Evolutionary conservation across 2,113 vertebrate genomes (phyloP).

Genomic region (Phrynosoma platyrhinos): DNA sequence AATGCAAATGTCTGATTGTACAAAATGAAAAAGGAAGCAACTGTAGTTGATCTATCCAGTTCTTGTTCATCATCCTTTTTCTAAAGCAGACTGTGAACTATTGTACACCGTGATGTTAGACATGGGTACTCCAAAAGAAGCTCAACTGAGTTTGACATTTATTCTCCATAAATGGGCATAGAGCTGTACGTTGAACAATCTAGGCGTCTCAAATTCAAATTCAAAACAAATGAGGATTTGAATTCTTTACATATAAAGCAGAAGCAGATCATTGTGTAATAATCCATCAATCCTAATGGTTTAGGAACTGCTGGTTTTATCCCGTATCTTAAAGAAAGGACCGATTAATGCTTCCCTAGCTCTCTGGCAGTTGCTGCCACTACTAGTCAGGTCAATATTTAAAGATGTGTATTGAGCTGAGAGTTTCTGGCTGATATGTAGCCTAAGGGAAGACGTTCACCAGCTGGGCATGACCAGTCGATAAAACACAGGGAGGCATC

Average conservation of each 20-base stretch:
- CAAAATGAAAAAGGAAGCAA: neutral
- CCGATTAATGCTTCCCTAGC: neutral
- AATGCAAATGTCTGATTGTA: neutral
- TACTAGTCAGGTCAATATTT: neutral
- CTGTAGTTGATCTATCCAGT: neutral
- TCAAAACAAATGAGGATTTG: neutral
- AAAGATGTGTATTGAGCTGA: slow-evolving; percentile 38
- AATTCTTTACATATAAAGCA: neutral
- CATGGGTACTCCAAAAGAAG: neutral
- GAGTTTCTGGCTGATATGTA: slow-evolving; percentile 13
- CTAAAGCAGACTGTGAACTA: neutral
- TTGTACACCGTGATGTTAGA: neutral
- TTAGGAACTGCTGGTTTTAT: neutral
- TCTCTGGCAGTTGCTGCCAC: neutral
- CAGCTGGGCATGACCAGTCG: slow-evolving; percentile 27
- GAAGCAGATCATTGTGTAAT: neutral
- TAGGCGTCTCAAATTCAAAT: neutral
- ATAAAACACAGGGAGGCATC: slow-evolving; percentile 21
- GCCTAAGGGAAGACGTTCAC: slow-evolving; percentile 46
- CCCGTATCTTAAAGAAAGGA: neutral
- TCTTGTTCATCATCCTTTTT: neutral
- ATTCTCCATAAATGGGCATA: neutral
- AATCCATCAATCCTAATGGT: neutral
- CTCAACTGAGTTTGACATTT: neutral
- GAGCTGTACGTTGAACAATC: neutral